Conservation (phyloP, 2,113 vertebrate species). For the Perccottus glenii region DNA sequence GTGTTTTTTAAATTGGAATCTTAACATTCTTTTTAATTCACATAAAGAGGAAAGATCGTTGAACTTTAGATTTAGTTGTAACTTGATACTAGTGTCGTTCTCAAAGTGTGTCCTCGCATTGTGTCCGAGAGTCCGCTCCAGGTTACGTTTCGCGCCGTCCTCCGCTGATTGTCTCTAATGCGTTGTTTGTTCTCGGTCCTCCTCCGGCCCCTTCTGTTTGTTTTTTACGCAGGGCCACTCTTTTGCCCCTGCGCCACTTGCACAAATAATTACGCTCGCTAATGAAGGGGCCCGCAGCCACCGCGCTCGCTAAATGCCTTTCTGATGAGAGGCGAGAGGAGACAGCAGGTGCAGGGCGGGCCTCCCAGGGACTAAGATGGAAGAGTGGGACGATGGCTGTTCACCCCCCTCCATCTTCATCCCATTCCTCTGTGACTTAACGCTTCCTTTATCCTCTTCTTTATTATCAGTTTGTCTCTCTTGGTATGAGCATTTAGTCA, state of each 20-base stretch:
- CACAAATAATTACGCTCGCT: slow-evolving; percentile 99
- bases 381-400: no score
- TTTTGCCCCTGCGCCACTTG: slow-evolving; percentile 93
- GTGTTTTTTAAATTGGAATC: slow-evolving; percentile 27
- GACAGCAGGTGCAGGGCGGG: slow-evolving; percentile 99
- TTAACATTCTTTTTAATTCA: background rate
- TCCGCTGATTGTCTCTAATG: slow-evolving; percentile 85
- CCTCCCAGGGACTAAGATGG: slow-evolving; percentile 99
- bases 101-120: no score
- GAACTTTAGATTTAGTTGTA: slow-evolving; percentile 38
- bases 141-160: slow-evolving; percentile 36
- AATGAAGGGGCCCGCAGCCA: slow-evolving; percentile 99
- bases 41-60: slow-evolving; percentile 30
- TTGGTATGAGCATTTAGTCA: no score
- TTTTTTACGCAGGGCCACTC: slow-evolving; percentile 99
- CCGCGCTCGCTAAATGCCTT: slow-evolving; percentile 97
- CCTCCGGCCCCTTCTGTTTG: slow-evolving; percentile 95
- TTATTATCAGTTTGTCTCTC: slow-evolving; percentile 6
- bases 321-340: slow-evolving; percentile 95
- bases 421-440: slow-evolving; percentile 19
- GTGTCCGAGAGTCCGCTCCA: slow-evolving; percentile 42
- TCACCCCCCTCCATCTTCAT: slow-evolving; percentile 66
- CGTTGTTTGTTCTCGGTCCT: slow-evolving; percentile 93
- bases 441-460: background rate
- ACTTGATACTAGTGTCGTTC: no score